Conservation (phyloP, 1,140 invertebrate genomes). For the Pseudachorutes palmiensis region DNA sequence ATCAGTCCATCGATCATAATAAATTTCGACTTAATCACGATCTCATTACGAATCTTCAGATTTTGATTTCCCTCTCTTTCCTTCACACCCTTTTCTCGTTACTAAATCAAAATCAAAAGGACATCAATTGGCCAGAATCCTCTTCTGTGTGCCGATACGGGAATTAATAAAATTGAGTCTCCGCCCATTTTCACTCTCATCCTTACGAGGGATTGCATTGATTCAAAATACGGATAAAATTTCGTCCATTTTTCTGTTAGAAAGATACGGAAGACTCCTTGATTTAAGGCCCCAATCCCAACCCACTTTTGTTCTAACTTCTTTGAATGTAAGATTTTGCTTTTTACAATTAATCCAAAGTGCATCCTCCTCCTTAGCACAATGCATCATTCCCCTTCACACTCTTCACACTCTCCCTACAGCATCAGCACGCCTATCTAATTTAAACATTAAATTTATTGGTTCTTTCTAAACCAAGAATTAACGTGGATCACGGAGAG, state of each 20-base stretch:
- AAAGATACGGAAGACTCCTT: too few relatives aligned
- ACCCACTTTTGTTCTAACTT: not conserved
- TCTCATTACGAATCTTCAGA: not conserved
- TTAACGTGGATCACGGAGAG: not conserved
- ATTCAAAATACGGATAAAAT: too few relatives aligned
- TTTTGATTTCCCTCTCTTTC: not conserved
- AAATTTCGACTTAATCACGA: slow-evolving; percentile 7
- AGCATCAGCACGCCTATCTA: not conserved
- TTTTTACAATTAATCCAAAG: not conserved
- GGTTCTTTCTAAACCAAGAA: not conserved
- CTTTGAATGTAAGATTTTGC: not conserved
- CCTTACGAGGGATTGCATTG: not conserved
- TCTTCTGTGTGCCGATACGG: not conserved
- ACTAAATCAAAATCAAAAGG: not conserved
- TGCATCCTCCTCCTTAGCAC: not conserved
- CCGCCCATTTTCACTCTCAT: not conserved
- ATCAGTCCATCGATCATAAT: slow-evolving; percentile 6
- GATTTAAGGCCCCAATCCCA: not conserved
- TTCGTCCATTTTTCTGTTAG: too few relatives aligned
- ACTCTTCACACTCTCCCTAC: slow-evolving; percentile 2
- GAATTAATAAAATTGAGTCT: slow-evolving; percentile 1
- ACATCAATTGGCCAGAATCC: not conserved
- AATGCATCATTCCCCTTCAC: not conserved
- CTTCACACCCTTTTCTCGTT: not conserved
- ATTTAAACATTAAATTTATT: slow-evolving; percentile 14